Evolutionary conservation across 2,888 invertebrate species (phyloP), one percentile per base, ranked within the genome.

Genomic region (Slavum lentiscoides): DNA sequence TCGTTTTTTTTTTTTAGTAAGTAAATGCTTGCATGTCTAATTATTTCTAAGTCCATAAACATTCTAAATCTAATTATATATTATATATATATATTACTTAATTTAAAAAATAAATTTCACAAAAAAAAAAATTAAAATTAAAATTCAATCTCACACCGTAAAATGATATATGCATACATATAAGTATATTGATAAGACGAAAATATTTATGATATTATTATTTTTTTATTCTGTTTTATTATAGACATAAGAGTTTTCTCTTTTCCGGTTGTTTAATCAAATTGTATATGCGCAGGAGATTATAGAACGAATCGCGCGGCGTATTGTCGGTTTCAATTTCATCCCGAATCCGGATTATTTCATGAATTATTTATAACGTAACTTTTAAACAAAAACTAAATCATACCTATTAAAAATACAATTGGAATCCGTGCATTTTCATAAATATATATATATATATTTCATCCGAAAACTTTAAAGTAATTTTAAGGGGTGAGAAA

Each of bases 321-420:
- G 23, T 39, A 74, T 66, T 55, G 55, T 66, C 21, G 74, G 66
- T 66, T 66, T 74, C 74, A 74, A 66, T 74, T 74, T 55, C 30
- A 21, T 64, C 64, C 66, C 8, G 9, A 66, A 39, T 37, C 53
- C 21, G 74, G 39, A 74, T 66, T 66, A 66, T 17, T 17, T 39
- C 55, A 66, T 74, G 66, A 74, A 74, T 74, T 74, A 74, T 74
- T 74, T 74, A 74, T 74, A 74, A 74, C 21, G 62, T 66, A 66
- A 74, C 21, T 66, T 58, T 74, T 55, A 37, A 55, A 74, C 74
- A 74, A 66, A 74, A 74, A 21, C 55, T 74, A 74, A 74, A 74
- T 74, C 64, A 55, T 66, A 66, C 39, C 74, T 66, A 74, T 66
- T 58, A 74, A 55, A 74, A 74, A 74, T 74, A 66, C 55, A 74